Evolutionary conservation across 2,113 vertebrate genomes (phyloP).

Genomic region (Chaetura pelagica): DNA sequence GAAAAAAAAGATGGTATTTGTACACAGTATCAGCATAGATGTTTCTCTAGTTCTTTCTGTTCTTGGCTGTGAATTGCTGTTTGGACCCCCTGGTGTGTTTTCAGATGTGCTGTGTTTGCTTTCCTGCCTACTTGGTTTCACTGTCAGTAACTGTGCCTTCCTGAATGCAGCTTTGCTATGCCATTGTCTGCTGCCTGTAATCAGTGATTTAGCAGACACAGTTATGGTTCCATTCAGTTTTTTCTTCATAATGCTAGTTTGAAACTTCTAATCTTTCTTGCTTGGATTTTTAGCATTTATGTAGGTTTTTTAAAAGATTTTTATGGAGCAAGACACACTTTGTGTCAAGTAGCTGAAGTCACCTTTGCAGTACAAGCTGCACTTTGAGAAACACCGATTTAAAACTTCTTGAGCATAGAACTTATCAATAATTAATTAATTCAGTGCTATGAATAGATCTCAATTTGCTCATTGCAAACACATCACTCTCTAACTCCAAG

Average conservation of each 20-base stretch:
- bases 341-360: background rate
- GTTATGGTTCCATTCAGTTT: background rate
- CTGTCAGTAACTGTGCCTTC: background rate
- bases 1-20: rapidly evolving
- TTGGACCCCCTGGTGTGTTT: background rate
- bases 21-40: background rate
- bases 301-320: background rate
- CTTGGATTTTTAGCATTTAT: background rate
- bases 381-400: background rate
- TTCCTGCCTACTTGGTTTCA: background rate
- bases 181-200: background rate
- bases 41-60: background rate
- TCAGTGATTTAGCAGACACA: background rate
- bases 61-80: background rate
- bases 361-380: background rate
- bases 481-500: background rate
- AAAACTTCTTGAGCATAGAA: background rate
- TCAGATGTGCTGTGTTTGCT: background rate
- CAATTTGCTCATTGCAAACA: background rate
- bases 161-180: background rate
- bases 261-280: background rate
- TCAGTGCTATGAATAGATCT: background rate
- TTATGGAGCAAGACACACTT: background rate
- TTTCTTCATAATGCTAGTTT: background rate
- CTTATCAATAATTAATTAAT: conserved; percentile 2